Percentiles rank a stretch among this genome's conserved stretches.
Conservation (phyloP, 2,797 vertebrate species). For the Fistularia commersonii region DNA sequence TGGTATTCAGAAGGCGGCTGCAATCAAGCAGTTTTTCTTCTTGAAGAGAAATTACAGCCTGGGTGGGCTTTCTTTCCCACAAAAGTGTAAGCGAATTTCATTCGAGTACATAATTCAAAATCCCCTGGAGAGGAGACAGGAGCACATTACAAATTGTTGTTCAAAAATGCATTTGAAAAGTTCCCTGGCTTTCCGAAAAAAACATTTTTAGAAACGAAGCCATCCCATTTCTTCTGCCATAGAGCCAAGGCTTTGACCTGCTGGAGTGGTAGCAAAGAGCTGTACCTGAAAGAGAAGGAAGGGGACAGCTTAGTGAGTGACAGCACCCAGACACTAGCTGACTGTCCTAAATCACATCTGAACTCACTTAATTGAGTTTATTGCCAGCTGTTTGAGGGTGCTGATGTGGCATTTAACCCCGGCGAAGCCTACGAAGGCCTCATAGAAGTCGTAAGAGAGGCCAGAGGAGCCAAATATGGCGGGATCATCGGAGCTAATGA, state of each 20-base stretch:
- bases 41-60: too few relatives aligned
- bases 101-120: too few relatives aligned
- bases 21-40: too few relatives aligned
- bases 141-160: too few relatives aligned
- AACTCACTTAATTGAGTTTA: slow-evolving; percentile 85
- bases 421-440: slow-evolving; percentile 86
- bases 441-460: slow-evolving; percentile 89
- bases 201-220: slow-evolving; percentile 76
- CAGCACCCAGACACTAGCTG: background rate
- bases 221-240: slow-evolving; percentile 84
- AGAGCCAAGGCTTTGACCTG: slow-evolving; percentile 66
- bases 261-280: slow-evolving; percentile 65
- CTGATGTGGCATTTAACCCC: slow-evolving; percentile 78
- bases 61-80: too few relatives aligned
- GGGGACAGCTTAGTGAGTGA: background rate
- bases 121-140: too few relatives aligned
- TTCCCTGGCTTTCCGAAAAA: background rate
- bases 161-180: too few relatives aligned
- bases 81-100: too few relatives aligned
- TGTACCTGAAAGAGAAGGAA: slow-evolving; percentile 77
- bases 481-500: slow-evolving; percentile 89
- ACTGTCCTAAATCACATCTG: background rate
- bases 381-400: slow-evolving; percentile 84
- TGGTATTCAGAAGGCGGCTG: too few relatives aligned
- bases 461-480: slow-evolving; percentile 81